phyloP scores from a whole-genome alignment of 37 sponge, comb jelly and placozoan genomes.

The Eunapius fragilis region DNA sequence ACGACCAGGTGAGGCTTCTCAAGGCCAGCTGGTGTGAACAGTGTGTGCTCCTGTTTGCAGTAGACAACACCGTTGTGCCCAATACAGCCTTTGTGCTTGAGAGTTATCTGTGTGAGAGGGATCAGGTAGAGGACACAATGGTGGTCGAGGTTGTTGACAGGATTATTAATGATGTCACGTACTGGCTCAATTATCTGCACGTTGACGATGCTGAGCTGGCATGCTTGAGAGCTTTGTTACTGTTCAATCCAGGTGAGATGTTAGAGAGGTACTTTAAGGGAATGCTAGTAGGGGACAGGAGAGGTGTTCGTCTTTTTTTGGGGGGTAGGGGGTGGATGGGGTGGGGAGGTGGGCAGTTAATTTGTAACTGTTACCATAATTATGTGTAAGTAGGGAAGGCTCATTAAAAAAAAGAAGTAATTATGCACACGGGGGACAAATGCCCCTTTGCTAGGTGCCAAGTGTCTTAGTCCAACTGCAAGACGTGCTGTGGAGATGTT shows the following conservation, averaged over 20 bases:
- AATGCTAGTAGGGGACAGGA: too few relatives aligned
- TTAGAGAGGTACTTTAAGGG: neutral
- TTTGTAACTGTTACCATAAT: too few relatives aligned
- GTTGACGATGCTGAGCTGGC: constrained; percentile 86
- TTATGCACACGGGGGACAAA: too few relatives aligned
- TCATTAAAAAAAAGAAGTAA: too few relatives aligned
- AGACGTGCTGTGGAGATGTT: constrained; percentile 55
- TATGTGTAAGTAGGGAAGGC: too few relatives aligned
- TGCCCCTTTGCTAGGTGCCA: constrained; percentile 62
- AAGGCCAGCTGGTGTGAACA: constrained; percentile 87
- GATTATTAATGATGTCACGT: constrained; percentile 74
- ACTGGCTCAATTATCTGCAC: constrained; percentile 76
- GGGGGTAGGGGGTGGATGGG: too few relatives aligned
- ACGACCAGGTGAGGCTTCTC: constrained; percentile 89
- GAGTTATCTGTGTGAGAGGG: constrained; percentile 51
- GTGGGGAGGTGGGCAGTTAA: too few relatives aligned
- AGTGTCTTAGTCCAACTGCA: constrained; percentile 59
- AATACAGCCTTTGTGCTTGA: constrained; percentile 58
- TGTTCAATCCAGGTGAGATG: constrained; percentile 91
- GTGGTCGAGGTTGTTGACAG: constrained; percentile 58
- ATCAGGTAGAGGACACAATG: constrained; percentile 72
- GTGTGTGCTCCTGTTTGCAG: constrained; percentile 61
- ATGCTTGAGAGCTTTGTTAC: constrained; percentile 79
- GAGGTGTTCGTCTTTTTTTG: too few relatives aligned
- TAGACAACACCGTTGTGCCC: constrained; percentile 60